These are phyloP conservation scores for Apistogramma diplotaenia DNA, from an alignment of 2,113 vertebrate genomes.

Conservation along the genomic window DNA sequence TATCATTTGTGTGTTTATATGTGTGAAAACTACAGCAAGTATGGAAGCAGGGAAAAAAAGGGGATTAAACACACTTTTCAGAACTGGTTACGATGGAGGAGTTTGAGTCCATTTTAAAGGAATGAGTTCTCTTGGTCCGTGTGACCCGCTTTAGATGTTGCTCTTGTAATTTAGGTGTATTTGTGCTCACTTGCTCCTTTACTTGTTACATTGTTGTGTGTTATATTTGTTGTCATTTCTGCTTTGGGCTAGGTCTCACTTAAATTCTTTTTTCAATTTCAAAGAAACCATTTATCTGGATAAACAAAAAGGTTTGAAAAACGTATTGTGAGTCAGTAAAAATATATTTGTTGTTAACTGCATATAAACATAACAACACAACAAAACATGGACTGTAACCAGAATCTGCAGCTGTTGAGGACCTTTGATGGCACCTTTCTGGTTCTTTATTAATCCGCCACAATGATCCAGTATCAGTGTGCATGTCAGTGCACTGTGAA, in stretches of 20 bases:
- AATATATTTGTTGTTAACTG: not conserved
- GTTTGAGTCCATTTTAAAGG: not conserved
- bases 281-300: not conserved
- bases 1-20: too few species aligned
- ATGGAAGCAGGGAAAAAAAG: too few species aligned
- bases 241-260: not conserved
- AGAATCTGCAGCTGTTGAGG: not conserved
- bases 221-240: not conserved
- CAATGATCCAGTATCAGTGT: not conserved
- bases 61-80: rapidly evolving
- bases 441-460: not conserved
- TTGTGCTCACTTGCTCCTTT: not conserved
- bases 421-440: not conserved
- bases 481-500: not conserved
- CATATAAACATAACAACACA: not conserved
- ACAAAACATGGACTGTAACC: not conserved
- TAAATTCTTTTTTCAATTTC: not conserved
- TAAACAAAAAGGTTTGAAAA: not conserved
- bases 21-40: too few species aligned
- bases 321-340: not conserved
- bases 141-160: not conserved
- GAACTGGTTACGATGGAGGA: not conserved
- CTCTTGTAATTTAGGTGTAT: not conserved
- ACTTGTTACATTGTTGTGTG: not conserved
- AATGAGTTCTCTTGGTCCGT: not conserved